Conservation (phyloP, 2,113 vertebrate species). For the Coregonus clupeaformis region DNA sequence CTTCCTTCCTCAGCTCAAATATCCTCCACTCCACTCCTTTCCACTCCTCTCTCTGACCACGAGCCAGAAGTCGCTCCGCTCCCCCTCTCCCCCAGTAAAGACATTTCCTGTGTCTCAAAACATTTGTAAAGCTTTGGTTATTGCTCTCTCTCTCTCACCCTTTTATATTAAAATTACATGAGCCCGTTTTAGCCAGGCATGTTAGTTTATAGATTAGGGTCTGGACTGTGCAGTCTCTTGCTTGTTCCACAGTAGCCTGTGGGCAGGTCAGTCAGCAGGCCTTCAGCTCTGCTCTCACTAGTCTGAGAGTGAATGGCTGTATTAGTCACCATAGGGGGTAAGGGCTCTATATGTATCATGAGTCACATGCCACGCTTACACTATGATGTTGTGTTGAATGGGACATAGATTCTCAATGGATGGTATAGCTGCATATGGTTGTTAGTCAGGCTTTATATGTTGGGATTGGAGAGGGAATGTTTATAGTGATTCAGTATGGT, state of each 20-base stretch:
- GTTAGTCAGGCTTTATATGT: too few relatives aligned
- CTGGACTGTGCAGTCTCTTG: neutral
- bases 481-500: neutral
- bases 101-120: conserved; percentile 54
- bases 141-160: neutral
- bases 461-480: neutral
- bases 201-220: conserved; percentile 1
- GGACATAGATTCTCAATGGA: too few relatives aligned
- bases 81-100: conserved; percentile 26
- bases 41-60: conserved; percentile 43
- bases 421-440: too few relatives aligned
- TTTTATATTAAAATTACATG: conserved; percentile 30
- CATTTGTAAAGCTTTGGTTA: conserved; percentile 13
- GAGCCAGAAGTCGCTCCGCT: neutral
- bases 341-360: neutral
- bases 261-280: conserved; percentile 8
- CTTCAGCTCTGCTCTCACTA: neutral
- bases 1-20: neutral
- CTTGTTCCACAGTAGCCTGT: neutral
- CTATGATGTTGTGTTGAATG: too few relatives aligned
- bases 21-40: conserved; percentile 30
- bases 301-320: conserved; percentile 2
- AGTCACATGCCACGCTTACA: neutral
- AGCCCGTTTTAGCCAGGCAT: conserved; percentile 1
- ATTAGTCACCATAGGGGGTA: conserved; percentile 1